Evolutionary conservation across 2,797 vertebrate genomes (phyloP).

Genomic region (Leuciscus waleckii): DNA sequence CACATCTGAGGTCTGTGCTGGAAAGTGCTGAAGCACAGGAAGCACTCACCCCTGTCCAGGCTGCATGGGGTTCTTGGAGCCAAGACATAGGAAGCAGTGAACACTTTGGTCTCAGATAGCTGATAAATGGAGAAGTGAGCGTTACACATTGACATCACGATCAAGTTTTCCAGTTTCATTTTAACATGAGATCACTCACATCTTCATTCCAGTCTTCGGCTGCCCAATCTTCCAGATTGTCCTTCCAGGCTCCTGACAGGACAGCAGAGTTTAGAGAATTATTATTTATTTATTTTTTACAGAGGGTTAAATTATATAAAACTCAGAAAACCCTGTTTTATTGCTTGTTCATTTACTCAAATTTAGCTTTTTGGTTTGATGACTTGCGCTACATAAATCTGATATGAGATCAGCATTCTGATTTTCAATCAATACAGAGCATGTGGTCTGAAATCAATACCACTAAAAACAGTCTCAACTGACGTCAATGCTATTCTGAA

Average conservation of each 20-base stretch:
- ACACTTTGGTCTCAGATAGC: conserved; percentile 88
- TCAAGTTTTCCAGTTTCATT: background rate
- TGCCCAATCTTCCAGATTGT: conserved; percentile 91
- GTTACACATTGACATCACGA: background rate
- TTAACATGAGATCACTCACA: conserved; percentile 79
- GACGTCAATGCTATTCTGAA: background rate
- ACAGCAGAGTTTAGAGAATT: background rate
- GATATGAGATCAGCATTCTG: background rate
- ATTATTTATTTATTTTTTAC: no score
- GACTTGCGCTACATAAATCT: background rate
- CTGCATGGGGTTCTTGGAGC: conserved; percentile 81
- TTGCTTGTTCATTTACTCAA: background rate
- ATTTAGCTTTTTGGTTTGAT: background rate
- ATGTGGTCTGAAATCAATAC: background rate
- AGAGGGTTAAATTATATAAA: background rate
- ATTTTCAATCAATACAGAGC: background rate
- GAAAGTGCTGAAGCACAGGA: background rate
- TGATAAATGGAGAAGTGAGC: conserved; percentile 52
- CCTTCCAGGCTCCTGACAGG: conserved; percentile 85
- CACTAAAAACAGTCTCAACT: background rate
- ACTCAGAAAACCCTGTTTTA: background rate
- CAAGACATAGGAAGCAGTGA: conserved; percentile 87
- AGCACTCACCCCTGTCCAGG: conserved; percentile 82
- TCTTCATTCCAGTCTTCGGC: conserved; percentile 97
- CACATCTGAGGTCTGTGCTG: background rate